Conservation (phyloP, 2,888 invertebrate genomes). For the Cantharis lateralis region DNA sequence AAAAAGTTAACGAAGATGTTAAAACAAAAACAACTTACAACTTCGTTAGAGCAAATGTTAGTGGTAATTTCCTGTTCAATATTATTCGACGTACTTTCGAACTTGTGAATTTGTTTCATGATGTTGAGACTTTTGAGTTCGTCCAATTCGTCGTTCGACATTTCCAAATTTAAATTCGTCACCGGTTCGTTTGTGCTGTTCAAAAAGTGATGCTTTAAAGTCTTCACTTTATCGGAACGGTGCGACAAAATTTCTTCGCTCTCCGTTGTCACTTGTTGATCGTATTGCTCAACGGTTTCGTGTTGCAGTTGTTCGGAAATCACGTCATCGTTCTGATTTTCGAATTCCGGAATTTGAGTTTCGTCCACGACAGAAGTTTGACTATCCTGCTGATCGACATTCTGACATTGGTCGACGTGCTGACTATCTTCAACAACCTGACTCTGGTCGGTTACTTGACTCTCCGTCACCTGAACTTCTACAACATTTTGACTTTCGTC, state of each 20-base stretch:
- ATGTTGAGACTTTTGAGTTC: slow-evolving; percentile 48
- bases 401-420: too few relatives aligned
- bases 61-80: slow-evolving; percentile 1
- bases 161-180: slow-evolving; percentile 35
- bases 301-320: not conserved
- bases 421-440: not conserved
- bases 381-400: too few relatives aligned
- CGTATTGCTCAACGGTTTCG: not conserved
- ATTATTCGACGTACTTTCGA: slow-evolving; percentile 41
- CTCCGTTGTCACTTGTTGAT: not conserved
- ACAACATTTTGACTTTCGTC: not conserved
- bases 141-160: slow-evolving; percentile 31
- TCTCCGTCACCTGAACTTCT: not conserved
- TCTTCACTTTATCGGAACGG: slow-evolving; percentile 20
- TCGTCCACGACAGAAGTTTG: not conserved
- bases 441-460: not conserved
- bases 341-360: not conserved
- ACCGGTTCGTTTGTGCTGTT: slow-evolving; percentile 40
- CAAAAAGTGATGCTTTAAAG: slow-evolving; percentile 45
- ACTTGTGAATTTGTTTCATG: slow-evolving; percentile 52
- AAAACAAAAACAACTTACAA: slow-evolving; percentile 27
- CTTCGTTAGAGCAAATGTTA: slow-evolving; percentile 25
- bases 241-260: slow-evolving; percentile 11
- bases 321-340: not conserved
- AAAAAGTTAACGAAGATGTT: slow-evolving; percentile 14